Evolutionary conservation across 2,888 invertebrate genomes (phyloP).

Genomic region (Ptychoptera contaminata): DNA sequence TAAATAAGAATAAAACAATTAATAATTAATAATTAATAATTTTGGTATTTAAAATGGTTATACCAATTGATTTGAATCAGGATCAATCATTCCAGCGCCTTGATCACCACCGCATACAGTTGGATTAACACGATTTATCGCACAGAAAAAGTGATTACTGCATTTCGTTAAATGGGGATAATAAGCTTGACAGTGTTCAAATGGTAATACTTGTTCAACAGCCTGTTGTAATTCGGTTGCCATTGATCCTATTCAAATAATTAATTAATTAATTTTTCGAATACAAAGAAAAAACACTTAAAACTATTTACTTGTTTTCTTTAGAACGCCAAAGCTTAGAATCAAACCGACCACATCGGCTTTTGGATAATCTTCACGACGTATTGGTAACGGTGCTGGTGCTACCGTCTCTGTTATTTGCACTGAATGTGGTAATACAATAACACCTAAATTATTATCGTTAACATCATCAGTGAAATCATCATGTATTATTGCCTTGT

Average conservation of each 20-base stretch:
- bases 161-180: constrained; percentile 1
- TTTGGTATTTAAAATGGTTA: too few relatives aligned
- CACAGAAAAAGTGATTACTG: constrained; percentile 1
- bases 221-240: neutral
- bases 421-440: neutral
- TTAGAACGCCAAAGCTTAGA: too few relatives aligned
- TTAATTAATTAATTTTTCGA: too few relatives aligned
- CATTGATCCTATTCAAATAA: neutral
- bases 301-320: too few relatives aligned
- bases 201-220: neutral
- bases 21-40: too few relatives aligned
- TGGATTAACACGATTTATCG: neutral
- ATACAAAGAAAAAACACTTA: too few relatives aligned
- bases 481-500: constrained; percentile 1
- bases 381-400: too few relatives aligned
- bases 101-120: constrained; percentile 4
- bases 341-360: too few relatives aligned
- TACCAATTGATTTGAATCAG: neutral
- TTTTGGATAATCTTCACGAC: too few relatives aligned
- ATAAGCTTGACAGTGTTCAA: neutral
- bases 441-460: constrained; percentile 3
- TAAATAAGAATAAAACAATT: too few relatives aligned
- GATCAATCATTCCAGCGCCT: constrained; percentile 2
- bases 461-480: neutral
- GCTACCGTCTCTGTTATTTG: neutral